Evolutionary conservation across 2,797 vertebrate species (phyloP), one percentile per base, ranked within the genome.

Genomic region (Cynopterus sphinx): DNA sequence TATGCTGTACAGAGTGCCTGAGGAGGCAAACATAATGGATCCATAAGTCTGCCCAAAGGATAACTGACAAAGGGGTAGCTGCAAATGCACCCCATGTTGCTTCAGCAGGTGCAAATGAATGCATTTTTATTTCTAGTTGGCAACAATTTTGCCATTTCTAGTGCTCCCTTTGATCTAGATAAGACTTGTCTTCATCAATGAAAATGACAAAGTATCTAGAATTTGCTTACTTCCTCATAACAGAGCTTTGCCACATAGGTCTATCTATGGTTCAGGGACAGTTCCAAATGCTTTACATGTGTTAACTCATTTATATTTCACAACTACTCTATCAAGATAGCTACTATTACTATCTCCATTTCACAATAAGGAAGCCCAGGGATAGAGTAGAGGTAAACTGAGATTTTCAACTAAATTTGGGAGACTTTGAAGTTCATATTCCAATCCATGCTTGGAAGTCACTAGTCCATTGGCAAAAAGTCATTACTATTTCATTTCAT

Each of bases 221-320:
- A 73, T 95, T 90, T 9, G 90, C 49, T 95, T 51, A 46, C 53
- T 71, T 31, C 28, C 92, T 86, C n/a, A 24, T 68, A 81, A 94
- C 17, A 94, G 61, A 85, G 7, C 13, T 82, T 88, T 53, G 9
- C 41, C 51, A 77, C 41, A 84, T 85, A 81, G 53, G 57, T 68
- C 28, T 91, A 2, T 26, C 39, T 87, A 53, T 55, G 49, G 15
- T 15, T 28, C 6, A 84, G 7, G 22, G 36, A 75, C 21, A 87
- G n/a, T 85, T 90, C 19, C 84, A 82, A 96, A 71, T 46, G n/a
- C 4, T 92, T 95, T 87, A 63, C 26, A 63, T 87, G 9, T 83
- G 33, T 75, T 85, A 77, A 79, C 13, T 73, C 46, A 83, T 78
- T 86, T 94, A 70, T 86, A 78, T 86, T 92, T 95, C 68, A 88